Conservation (phyloP, 1,140 invertebrate species). For the Drosophila virilis region DNA sequence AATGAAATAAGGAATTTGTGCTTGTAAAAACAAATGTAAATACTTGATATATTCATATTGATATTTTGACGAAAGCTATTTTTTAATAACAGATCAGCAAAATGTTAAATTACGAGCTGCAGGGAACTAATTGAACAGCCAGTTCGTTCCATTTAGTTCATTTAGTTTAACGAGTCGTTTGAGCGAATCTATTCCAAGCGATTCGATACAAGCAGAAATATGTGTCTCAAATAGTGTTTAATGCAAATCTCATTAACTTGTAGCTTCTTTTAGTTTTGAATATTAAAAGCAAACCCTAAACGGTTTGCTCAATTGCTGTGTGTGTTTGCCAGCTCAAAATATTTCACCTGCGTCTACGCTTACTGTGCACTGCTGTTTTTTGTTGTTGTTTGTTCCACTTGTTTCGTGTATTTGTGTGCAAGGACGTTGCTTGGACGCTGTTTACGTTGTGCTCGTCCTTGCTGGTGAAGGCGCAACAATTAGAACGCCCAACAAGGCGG, state of each 20-base stretch:
- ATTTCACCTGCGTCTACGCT: neutral
- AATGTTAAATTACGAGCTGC: neutral
- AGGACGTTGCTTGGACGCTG: constrained; percentile 56
- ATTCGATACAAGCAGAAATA: constrained; percentile 17
- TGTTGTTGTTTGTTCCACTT: constrained; percentile 41
- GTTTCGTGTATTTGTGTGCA: constrained; percentile 50
- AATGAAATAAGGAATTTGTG: neutral
- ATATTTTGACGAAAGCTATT: too few relatives aligned
- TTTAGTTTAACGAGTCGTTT: constrained; percentile 1
- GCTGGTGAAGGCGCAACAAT: constrained; percentile 73
- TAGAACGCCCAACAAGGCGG: constrained; percentile 63
- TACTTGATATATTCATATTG: too few relatives aligned
- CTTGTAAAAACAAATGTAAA: neutral
- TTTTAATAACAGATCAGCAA: too few relatives aligned
- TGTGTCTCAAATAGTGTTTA: constrained; percentile 52
- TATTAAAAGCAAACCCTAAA: neutral
- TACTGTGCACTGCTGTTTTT: constrained; percentile 13
- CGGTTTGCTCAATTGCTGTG: constrained; percentile 1
- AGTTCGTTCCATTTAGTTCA: neutral
- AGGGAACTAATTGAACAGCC: neutral
- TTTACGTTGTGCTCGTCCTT: constrained; percentile 44
- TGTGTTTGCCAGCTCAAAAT: neutral
- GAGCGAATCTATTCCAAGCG: constrained; percentile 1
- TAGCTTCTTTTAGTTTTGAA: constrained; percentile 19
- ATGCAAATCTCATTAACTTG: constrained; percentile 43